phyloP scores from a whole-genome alignment of 2,113 vertebrate species.

The Atractosteus spatula region DNA sequence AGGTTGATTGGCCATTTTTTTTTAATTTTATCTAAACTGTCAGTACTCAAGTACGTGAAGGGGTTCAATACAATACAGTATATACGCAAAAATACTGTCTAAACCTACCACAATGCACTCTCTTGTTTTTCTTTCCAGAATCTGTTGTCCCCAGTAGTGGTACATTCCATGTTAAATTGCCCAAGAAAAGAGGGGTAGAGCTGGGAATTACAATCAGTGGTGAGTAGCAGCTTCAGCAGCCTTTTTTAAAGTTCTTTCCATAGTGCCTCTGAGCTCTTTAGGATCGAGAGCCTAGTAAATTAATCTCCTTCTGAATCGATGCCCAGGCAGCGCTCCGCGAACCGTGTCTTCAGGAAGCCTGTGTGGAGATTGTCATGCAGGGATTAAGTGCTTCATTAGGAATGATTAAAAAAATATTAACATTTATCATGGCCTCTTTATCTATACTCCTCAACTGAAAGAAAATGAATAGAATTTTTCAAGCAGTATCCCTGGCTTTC shows the following conservation, averaged over 20 bases:
- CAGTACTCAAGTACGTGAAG: no score
- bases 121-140: conserved; percentile 54
- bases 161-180: conserved; percentile 95
- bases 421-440: conserved; percentile 25
- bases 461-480: no score
- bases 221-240: conserved; percentile 68
- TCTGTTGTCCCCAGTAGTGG: conserved; percentile 97
- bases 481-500: no score
- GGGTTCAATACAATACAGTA: no score
- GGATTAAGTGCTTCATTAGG: conserved; percentile 38
- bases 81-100: no score
- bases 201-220: conserved; percentile 96
- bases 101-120: neutral
- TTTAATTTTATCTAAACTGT: no score
- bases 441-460: neutral
- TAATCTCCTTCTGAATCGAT: conserved; percentile 26
- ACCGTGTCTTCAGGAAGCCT: conserved; percentile 32
- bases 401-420: conserved; percentile 27
- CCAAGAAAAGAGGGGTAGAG: conserved; percentile 91
- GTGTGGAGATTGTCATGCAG: conserved; percentile 12
- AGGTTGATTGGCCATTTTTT: no score
- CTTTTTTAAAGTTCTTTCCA: conserved; percentile 27
- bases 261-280: neutral
- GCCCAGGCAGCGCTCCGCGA: conserved; percentile 27
- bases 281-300: neutral